Conservation (phyloP, 2,113 vertebrate genomes). For the Phylloscopus trochiloides region DNA sequence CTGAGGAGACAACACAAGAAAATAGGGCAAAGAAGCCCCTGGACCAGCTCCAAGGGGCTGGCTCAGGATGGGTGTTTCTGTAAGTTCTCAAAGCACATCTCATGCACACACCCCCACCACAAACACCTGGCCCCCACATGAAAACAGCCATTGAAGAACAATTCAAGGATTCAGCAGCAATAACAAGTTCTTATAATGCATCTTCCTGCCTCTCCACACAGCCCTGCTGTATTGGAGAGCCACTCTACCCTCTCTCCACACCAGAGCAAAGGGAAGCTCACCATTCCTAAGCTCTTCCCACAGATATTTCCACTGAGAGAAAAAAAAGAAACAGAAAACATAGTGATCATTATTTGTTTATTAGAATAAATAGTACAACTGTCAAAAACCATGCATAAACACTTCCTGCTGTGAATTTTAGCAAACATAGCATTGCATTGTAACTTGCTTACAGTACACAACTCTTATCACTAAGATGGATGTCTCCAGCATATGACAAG, state of each 20-base stretch:
- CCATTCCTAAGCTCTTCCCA: not conserved
- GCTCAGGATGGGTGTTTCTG: not conserved
- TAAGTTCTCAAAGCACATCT: not conserved
- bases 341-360: not conserved
- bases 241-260: not conserved
- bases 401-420: not conserved
- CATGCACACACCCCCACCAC: not conserved
- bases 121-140: not conserved
- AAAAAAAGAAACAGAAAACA: not conserved
- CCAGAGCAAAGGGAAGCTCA: not conserved
- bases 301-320: too few species aligned
- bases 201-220: not conserved
- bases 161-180: not conserved
- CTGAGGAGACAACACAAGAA: not conserved
- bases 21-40: not conserved
- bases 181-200: not conserved
- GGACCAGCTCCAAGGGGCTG: not conserved
- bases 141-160: not conserved
- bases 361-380: constrained; percentile 34
- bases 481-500: not conserved
- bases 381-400: not conserved
- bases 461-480: not conserved
- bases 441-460: constrained; percentile 45
- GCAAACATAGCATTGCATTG: constrained; percentile 33
- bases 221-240: not conserved